Evolutionary conservation across 2,888 invertebrate species (phyloP), one percentile per base, ranked within the genome.

Genomic region (Netelia melanura): DNA sequence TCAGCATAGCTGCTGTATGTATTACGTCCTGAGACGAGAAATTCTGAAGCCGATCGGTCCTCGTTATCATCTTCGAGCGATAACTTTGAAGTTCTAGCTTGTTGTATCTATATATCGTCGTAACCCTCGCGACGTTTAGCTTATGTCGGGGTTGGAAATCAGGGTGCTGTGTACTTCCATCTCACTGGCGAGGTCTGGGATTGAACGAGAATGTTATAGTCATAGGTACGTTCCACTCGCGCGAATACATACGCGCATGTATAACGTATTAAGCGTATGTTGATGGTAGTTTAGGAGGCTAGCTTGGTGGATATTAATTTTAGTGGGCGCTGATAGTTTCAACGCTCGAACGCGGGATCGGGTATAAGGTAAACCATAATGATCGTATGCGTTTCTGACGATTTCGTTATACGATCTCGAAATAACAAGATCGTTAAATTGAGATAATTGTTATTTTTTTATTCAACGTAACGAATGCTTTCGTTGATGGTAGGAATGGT

Each of bases 31-130:
- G 23, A 11, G 30, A 54, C 56, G 52, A 23, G 62, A 64, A 14
- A 52, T 52, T 75, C 74, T 54, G 52, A 74, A 68, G 61, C 61
- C 78, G 68, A 62, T 83, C 78, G 58, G 54, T 68, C 14, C 70
- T 83, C 79, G 65, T 74, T 83, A 79, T 44, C 54, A 62, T 74
- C 75, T 74, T 64, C 21, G 23, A 38, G 52, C 56, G 68, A 43
- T 62, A 83, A 83, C 64, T 79, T 62, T 72, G 17, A 43, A 62
- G 54, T 70, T 78, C 43, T 30, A 10, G 21, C 58, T 52, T 21
- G 14, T 25, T 30, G 25, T 48, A 21, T 23, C 62, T 64, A 11
- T 0, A 14, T 56, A 23, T 56, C 52, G 67, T 25, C 43, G 44
- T 70, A 54, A 54, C 14, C 48, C 9, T 62, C 61, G 52, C 44